These are phyloP conservation scores for Podocnemis expansa DNA, from an alignment of 2,113 vertebrate genomes.

Conservation along the genomic window DNA sequence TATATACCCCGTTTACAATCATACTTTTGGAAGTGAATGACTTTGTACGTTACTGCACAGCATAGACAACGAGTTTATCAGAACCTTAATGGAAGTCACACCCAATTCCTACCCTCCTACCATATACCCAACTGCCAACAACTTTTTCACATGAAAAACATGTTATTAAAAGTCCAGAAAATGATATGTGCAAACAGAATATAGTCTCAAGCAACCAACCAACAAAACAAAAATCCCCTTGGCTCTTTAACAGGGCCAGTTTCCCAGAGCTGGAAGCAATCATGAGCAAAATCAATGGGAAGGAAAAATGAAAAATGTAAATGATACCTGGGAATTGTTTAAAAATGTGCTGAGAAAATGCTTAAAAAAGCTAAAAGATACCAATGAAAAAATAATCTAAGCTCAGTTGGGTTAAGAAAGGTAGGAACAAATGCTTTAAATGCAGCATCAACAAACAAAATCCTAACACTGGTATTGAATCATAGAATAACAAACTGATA, in stretches of 20 bases:
- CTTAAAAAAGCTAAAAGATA: background rate
- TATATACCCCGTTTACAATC: background rate
- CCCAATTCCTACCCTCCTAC: background rate
- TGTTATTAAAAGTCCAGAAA: background rate
- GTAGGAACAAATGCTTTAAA: background rate
- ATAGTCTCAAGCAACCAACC: background rate
- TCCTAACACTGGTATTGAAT: background rate
- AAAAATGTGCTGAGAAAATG: background rate
- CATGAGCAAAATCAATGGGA: background rate
- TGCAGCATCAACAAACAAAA: background rate
- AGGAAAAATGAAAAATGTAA: conserved; percentile 24
- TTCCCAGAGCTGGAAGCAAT: background rate
- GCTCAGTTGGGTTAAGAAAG: background rate
- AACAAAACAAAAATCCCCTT: conserved; percentile 7
- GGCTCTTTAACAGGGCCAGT: background rate
- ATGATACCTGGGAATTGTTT: conserved; percentile 39
- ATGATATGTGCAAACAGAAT: background rate
- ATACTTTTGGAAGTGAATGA: background rate
- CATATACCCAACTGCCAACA: background rate
- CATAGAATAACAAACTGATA: too few species aligned
- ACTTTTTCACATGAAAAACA: conserved; percentile 4
- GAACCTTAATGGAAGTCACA: background rate
- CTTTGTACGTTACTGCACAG: background rate
- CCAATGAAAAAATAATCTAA: background rate
- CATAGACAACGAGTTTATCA: background rate